Conservation (phyloP, 1,140 invertebrate species). For the Adelges cooleyi region DNA sequence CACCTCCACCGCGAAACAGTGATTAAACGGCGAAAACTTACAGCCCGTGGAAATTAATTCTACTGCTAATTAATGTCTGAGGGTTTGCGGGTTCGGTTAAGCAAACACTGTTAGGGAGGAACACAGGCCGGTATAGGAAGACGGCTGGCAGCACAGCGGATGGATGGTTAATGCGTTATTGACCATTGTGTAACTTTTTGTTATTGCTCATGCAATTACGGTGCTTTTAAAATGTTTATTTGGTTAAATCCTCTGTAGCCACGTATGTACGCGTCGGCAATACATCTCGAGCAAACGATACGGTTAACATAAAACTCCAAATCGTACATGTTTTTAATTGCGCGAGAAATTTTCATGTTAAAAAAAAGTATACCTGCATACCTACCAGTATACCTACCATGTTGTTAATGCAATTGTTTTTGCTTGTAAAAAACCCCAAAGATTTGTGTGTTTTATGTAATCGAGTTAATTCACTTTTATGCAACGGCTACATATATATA, state of each 20-base stretch:
- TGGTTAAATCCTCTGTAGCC: not conserved
- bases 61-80: slow-evolving; percentile 15
- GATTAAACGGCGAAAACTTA: too few species aligned
- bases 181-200: slow-evolving; percentile 3
- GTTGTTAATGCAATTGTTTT: too few species aligned
- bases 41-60: slow-evolving; percentile 25
- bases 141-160: too few species aligned
- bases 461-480: too few species aligned
- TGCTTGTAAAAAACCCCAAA: too few species aligned
- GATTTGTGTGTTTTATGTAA: too few species aligned
- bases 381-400: too few species aligned
- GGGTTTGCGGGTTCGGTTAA: not conserved
- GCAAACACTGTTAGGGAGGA: slow-evolving; percentile 12
- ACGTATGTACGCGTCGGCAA: not conserved
- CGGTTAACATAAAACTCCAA: not conserved
- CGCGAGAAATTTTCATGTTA: too few species aligned
- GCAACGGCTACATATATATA: too few species aligned
- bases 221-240: not conserved
- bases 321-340: too few species aligned
- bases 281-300: not conserved
- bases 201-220: slow-evolving; percentile 3
- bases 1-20: too few species aligned
- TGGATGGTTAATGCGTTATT: not conserved
- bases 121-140: not conserved
- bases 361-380: too few species aligned